These are phyloP conservation scores for Opisthocomus hoazin DNA, from an alignment of 2,113 vertebrate species.

Conservation along the genomic window DNA sequence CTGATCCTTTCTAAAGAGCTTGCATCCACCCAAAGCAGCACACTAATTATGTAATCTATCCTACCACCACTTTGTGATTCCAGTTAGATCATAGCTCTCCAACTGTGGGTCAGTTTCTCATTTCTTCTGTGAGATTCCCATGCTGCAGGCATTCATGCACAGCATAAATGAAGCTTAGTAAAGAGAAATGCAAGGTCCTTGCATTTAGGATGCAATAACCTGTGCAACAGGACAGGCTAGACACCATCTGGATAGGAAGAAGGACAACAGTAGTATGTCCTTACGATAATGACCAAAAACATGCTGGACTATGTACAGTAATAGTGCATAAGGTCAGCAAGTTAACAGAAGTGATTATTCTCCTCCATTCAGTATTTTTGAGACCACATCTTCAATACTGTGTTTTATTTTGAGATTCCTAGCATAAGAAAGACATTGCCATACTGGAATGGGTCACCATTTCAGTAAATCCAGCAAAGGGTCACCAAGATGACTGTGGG, in stretches of 20 bases:
- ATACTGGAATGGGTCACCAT: not conserved
- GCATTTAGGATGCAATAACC: not conserved
- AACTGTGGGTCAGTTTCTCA: rapidly evolving
- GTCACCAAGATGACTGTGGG: not conserved
- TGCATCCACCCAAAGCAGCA: not conserved
- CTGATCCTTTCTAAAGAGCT: not conserved
- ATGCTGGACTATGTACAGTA: not conserved
- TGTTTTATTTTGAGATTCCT: not conserved
- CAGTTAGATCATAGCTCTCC: not conserved
- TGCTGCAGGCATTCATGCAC: not conserved
- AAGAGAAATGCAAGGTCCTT: not conserved
- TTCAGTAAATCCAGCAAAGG: not conserved
- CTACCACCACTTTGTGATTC: not conserved
- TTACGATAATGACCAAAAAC: not conserved
- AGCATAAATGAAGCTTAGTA: not conserved
- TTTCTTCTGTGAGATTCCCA: not conserved
- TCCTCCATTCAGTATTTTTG: not conserved
- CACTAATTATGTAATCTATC: not conserved
- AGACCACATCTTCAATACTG: not conserved
- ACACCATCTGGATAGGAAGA: not conserved
- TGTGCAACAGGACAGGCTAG: not conserved
- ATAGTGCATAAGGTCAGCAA: not conserved
- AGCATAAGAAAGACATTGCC: not conserved
- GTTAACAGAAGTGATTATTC: not conserved
- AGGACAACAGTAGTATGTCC: not conserved